phyloP scores from a whole-genome alignment of 2,113 vertebrate genomes.

The Nesoenas mayeri region DNA sequence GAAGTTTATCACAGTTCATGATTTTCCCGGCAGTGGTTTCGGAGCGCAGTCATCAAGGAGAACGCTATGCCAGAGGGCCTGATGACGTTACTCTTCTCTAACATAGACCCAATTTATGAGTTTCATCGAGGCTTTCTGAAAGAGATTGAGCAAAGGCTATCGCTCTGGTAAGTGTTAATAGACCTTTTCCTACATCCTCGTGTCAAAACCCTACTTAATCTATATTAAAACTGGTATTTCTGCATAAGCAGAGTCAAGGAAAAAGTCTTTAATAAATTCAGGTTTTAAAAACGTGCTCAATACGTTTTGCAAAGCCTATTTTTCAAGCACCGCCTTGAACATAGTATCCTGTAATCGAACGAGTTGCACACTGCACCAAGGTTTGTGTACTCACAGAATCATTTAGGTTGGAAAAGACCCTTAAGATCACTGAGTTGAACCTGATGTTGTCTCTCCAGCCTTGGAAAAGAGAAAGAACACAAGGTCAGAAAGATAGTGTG shows the following conservation, averaged over 20 bases:
- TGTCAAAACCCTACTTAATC: accelerated
- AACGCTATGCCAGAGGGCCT: conserved; percentile 87
- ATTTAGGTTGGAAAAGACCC: no score
- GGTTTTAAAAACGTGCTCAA: background rate
- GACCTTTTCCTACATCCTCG: background rate
- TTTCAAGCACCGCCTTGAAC: background rate
- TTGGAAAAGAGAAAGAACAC: background rate
- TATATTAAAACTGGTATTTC: background rate
- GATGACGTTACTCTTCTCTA: conserved; percentile 92
- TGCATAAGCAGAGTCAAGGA: background rate
- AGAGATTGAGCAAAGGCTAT: conserved; percentile 91
- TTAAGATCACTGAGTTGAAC: no score
- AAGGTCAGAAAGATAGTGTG: background rate
- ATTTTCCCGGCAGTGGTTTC: conserved; percentile 86
- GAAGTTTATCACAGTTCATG: no score
- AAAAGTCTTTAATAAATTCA: background rate
- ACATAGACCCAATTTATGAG: conserved; percentile 92
- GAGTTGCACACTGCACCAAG: background rate
- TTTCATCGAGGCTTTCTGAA: conserved; percentile 92
- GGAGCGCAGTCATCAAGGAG: conserved; percentile 89
- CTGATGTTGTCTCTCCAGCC: background rate
- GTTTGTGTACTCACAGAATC: no score
- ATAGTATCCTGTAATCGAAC: accelerated
- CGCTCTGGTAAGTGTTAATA: conserved; percentile 82
- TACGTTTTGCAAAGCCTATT: background rate